phyloP scores from a whole-genome alignment of 2,113 vertebrate genomes.

The Monarcha castaneiventris region DNA sequence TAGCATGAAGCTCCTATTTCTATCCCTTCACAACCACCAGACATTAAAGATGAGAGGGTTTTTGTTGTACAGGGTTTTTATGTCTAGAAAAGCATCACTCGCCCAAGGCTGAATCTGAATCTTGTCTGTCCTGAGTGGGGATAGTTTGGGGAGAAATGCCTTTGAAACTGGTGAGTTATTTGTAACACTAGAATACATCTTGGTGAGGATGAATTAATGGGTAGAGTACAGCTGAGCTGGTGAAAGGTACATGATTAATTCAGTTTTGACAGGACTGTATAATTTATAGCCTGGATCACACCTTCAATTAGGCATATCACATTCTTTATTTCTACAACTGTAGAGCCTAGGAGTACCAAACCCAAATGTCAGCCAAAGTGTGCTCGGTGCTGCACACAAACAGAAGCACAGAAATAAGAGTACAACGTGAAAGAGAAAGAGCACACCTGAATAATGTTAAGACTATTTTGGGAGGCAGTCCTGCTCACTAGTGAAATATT shows the following conservation, averaged over 20 bases:
- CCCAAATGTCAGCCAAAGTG: not conserved
- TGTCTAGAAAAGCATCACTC: slow-evolving; percentile 19
- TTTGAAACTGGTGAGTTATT: slow-evolving; percentile 28
- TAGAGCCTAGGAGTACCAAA: not conserved
- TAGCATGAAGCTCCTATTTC: slow-evolving; percentile 18
- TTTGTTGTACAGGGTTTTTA: slow-evolving; percentile 36
- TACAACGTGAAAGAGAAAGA: not conserved
- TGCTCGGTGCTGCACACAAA: not conserved
- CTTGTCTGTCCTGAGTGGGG: not conserved
- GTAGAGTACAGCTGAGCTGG: not conserved
- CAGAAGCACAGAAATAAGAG: not conserved
- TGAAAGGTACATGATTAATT: slow-evolving; percentile 45
- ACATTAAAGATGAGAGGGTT: slow-evolving; percentile 28
- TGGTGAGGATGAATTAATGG: slow-evolving; percentile 18
- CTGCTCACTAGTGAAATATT: not conserved
- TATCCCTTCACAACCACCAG: not conserved
- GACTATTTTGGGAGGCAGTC: not conserved
- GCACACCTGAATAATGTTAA: not conserved
- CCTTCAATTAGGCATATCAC: slow-evolving; percentile 37
- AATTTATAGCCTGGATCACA: slow-evolving; percentile 50
- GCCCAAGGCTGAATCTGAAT: slow-evolving; percentile 37
- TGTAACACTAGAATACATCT: slow-evolving; percentile 7
- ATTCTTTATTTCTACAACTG: slow-evolving; percentile 25
- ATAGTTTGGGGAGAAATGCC: slow-evolving; percentile 27
- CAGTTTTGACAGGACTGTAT: slow-evolving; percentile 7